Evolutionary conservation across 1,140 invertebrate genomes (phyloP).

Genomic region (Drosophila sp.): DNA sequence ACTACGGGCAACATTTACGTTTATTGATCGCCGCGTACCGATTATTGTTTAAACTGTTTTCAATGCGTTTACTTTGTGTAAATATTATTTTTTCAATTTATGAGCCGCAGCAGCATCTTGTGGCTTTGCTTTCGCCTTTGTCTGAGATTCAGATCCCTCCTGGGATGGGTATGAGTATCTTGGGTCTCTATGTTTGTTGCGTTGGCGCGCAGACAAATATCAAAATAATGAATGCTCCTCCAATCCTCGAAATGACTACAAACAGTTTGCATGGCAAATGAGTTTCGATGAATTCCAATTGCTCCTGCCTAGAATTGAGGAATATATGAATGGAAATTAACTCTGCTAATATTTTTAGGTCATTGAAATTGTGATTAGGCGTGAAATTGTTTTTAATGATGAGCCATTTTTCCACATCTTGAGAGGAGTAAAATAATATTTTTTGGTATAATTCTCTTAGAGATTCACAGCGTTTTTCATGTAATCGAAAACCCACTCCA

Average conservation of each 20-base stretch:
- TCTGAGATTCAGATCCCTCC: constrained; percentile 42
- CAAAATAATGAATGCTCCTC: constrained; percentile 62
- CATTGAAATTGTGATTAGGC: no score
- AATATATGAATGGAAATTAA: no score
- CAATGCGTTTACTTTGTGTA: constrained; percentile 79
- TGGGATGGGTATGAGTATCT: not conserved
- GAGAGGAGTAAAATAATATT: no score
- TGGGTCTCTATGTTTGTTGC: constrained; percentile 33
- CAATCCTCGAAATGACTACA: constrained; percentile 68
- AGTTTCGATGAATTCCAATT: not conserved
- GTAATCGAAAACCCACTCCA: not conserved
- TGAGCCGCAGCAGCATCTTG: constrained; percentile 40
- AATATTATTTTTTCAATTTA: constrained; percentile 82
- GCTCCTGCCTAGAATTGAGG: not conserved
- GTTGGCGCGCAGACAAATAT: constrained; percentile 75
- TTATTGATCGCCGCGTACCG: constrained; percentile 78
- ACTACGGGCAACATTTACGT: constrained; percentile 56
- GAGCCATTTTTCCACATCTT: no score
- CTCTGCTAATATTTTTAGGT: no score
- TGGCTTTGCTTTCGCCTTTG: constrained; percentile 18
- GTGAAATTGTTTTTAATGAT: no score
- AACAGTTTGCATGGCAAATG: constrained; percentile 42
- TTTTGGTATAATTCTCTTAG: no score
- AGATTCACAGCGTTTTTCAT: not conserved
- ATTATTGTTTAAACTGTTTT: constrained; percentile 82